Base-by-base conservation (phyloP, 2,113 vertebrate genomes). In the Sceloporus tristichus region DNA sequence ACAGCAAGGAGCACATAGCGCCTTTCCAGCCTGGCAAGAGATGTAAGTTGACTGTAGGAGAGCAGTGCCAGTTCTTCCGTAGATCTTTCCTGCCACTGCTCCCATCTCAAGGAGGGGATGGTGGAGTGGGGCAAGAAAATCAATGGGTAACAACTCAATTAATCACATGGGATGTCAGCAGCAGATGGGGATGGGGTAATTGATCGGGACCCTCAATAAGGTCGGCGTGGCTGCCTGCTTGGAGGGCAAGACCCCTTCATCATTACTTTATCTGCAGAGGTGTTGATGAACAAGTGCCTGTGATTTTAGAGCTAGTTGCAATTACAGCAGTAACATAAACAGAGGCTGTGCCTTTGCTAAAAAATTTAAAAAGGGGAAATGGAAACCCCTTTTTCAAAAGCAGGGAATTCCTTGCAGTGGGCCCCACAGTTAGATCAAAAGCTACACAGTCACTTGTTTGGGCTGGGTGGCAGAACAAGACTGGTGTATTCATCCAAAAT, bases 191-290 rank as follows among this genome's bases (percentile, higher is more conserved):
- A 88, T n/a, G 54, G 96, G 95, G 93, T 91, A 96, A 97, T 96
- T 97, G 97, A 97, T 97, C 92, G 95, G 93, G 88, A 94, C 94
- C 97, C 97, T 97, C 97, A 97, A 97, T 97, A 97, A 97, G 97
- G 97, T 97, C 97, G 96, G 96, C 95, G 95, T 96, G 96, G 94
- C 94, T 97, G 95, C 97, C 97, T 96, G 96, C 97, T 97, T 96
- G 96, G 95, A 97, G 97, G 97, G 94, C 95, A 97, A 93, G 97
- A 96, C 96, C 97, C 97, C 94, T 98, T 97, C 95, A 97, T 98
- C 97, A 97, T 96, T 95, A 92, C 97, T 97, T 97, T 95, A 95
- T 94, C 96, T 94, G 93, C 95, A 94, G 56, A 93, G 95, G 92
- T 87, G 90, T 42, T 77, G 91, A n/a, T 2, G 91, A 90, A 68